Evolutionary conservation across 2,888 invertebrate genomes (phyloP), one percentile per base, ranked within the genome.

Genomic region (Anorthoa munda): DNA sequence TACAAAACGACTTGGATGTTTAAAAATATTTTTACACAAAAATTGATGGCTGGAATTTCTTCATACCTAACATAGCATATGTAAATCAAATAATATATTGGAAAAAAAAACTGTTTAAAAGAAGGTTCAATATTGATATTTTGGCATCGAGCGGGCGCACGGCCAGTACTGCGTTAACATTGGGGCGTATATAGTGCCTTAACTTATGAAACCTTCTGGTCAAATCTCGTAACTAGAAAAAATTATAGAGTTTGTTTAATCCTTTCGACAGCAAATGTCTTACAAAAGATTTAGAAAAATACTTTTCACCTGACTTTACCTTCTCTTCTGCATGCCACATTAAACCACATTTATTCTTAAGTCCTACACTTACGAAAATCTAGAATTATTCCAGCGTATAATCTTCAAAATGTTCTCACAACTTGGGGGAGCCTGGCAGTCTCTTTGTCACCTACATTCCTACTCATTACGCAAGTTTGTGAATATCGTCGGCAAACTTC

Each of bases 371-470:
- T 51, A 23, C 31, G 31, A 23, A 66, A 53, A 26, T 21, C 21
- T 15, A 4, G n/a, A 48, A 59, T 75, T 39, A 67, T 45, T 39
- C 5, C 60, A 67, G 48, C 59, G 23, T 51, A 23, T 67, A 50
- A n/a, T 53, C 50, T 56, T 31, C 55, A 18, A 18, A 70, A 69
- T 56, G 21, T 61, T 77, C 48, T 70, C 55, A 51, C 51, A 51
- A 61, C n/a, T 69, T 61, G 18, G 21, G 5, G 50, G 61, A 61
- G 15, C 45, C 74, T n/a, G 23, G 12, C 11, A 45, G 45, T 17
- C 11, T 77, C 60, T 61, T 69, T 50, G 60, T 75, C 70, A 61
- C 70, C 51, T 5, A 77, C 70, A 61, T 77, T 77, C 50, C 0
- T 53, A 39, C 51, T 69, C 61, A 70, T 71, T 76, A 71, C 48